These are phyloP conservation scores for Proisotoma minuta DNA, from an alignment of 2,888 invertebrate species.

Conservation along the genomic window DNA sequence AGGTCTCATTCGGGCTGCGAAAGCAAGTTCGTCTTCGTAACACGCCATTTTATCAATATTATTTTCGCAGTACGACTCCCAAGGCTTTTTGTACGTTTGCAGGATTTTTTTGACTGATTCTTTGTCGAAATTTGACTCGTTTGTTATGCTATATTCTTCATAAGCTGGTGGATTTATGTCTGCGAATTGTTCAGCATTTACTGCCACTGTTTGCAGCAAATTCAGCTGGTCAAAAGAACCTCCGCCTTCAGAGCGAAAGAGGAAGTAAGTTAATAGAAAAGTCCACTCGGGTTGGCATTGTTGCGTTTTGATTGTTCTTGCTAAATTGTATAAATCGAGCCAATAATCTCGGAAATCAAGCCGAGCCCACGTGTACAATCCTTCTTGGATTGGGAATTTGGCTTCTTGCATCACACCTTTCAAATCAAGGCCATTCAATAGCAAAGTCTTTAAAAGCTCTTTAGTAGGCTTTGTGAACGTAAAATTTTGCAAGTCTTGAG, in stretches of 20 bases:
- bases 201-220: conserved; percentile 20
- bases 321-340: conserved; percentile 22
- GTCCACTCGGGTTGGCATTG: conserved; percentile 17
- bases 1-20: conserved; percentile 9
- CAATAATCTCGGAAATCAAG: conserved; percentile 18
- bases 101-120: conserved; percentile 4
- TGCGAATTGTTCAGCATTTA: conserved; percentile 8
- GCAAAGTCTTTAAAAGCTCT: background rate
- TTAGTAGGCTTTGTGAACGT: background rate
- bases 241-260: conserved; percentile 3
- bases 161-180: conserved; percentile 12
- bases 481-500: background rate
- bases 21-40: conserved; percentile 6
- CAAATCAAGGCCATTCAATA: conserved; percentile 16
- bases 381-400: conserved; percentile 21
- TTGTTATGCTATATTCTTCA: conserved; percentile 14
- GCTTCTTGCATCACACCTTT: conserved; percentile 13
- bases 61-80: conserved; percentile 11
- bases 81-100: background rate
- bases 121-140: conserved; percentile 9
- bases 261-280: conserved; percentile 15
- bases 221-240: conserved; percentile 6
- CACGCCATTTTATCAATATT: background rate
- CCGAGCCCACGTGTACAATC: conserved; percentile 8
- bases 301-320: background rate